Base-by-base conservation (phyloP, 2,888 invertebrate species). In the Drosophila mettleri region DNA sequence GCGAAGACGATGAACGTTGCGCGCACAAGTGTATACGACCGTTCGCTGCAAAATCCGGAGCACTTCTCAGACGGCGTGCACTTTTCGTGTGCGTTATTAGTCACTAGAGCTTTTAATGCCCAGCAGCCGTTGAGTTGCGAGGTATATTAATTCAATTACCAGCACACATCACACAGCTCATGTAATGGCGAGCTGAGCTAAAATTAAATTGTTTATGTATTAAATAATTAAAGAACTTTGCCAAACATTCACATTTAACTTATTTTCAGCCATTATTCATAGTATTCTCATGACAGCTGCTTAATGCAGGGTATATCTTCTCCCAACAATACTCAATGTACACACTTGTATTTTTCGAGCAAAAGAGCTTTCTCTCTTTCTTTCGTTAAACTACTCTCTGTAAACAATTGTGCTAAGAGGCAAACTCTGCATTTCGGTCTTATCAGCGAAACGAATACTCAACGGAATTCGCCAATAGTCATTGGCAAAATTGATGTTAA, bases 31-130 rank as follows among this genome's bases (percentile, higher is more conserved):
- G 67, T 60, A 68, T 63, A 51, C 88, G 72, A 90, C 90, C 90
- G 89, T 88, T 88, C 87, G 75, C 88, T 75, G 85, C 89, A 80
- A 91, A 90, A 83, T 89, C 87, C 91, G 91, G 90, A 91, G 90
- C 89, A 88, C 89, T 91, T 91, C 91, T 91, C 91, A 90, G 41
- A 53, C 77, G 60, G 64, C 73, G 48, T 75, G 74, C 75, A 74
- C 54, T 77, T 86, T 72, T 80, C 62, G 41, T 61, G 51, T 39
- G 66, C 63, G 83, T 73, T 78, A 72, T 73, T 81, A 75, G 54
- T 70, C 61, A 60, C 58, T 57, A 71, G 75, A 74, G 70, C 71
- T 76, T 75, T 63, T 20, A 3, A 39, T 65, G 34, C 45, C 18
- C 59, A 64, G 34, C 36, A 46, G 9, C 14, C 18, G 14, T 6